Base-by-base conservation (phyloP, 2,888 invertebrate species). In the Ophion costatus region DNA sequence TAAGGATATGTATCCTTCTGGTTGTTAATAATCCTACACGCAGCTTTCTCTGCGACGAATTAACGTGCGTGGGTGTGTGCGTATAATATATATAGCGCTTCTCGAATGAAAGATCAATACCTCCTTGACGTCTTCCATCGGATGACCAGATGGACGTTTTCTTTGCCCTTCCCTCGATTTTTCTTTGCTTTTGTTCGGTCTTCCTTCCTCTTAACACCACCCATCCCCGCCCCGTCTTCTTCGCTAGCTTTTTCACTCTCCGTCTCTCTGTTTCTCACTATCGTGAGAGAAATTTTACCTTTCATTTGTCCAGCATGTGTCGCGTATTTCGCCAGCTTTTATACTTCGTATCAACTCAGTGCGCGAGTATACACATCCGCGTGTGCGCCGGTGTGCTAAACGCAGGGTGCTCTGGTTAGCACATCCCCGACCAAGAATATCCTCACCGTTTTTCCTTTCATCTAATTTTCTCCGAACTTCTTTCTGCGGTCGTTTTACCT, bases 101-200 rank as follows among this genome's bases (percentile, higher is more conserved):
- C 76, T 20, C 11, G 67, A 64, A 64, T 42, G 57, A 29, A 69
- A 75, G 70, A 83, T 83, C 83, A 83, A 79, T 83, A 83, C 83
- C 63, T 79, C 74, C 79, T 70, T 79, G 79, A 79, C 63, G 83
- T 83, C 83, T 83, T 79, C 70, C 69, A 79, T 45, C 79, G 69
- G 74, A 83, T 75, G 73, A 78, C 75, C 79, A 83, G 79, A 79
- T 79, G 75, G 83, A 83, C 74, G 74, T 83, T 83, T 79, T 45
- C 79, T 45, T 73, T 56, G 45, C 64, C 67, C 66, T 61, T 70
- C 42, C 22, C 56, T 71, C 67, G 33, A 64, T 82, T 73, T 73
- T 67, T 80, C 45, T 67, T 22, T 56, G 59, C 20, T 70, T 42
- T 70, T 63, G 51, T 56, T 88, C 87, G 85, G 80, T 87, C 90